phyloP scores from a whole-genome alignment of 2,797 vertebrate genomes.

The Gymnopithys bicolor region DNA sequence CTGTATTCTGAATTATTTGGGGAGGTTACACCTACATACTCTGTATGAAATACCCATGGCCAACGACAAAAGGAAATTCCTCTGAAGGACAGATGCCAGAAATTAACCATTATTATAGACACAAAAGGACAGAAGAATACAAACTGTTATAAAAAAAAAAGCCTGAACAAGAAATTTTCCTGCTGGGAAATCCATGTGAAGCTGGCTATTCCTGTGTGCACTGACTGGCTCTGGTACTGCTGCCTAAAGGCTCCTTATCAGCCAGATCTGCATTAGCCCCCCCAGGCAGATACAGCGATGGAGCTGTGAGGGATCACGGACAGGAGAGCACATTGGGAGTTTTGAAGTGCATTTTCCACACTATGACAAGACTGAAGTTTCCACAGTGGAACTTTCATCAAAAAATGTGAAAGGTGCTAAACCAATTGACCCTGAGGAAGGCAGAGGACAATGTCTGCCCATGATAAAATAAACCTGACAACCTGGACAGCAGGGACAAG shows the following conservation, averaged over 20 bases:
- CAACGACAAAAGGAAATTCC: not conserved
- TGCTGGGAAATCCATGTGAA: not conserved
- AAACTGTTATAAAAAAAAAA: not conserved
- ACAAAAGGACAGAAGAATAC: not conserved
- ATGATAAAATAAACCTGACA: not conserved
- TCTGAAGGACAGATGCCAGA: not conserved
- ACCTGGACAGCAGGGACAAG: not conserved
- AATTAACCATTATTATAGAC: not conserved
- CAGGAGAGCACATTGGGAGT: not conserved
- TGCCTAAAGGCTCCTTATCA: not conserved
- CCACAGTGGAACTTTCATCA: not conserved
- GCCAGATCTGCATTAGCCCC: not conserved
- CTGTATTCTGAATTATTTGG: not conserved
- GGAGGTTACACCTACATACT: not conserved
- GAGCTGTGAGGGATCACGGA: not conserved
- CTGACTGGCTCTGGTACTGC: not conserved
- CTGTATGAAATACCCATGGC: not conserved
- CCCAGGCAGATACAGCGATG: not conserved
- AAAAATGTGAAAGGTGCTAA: not conserved
- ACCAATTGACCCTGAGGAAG: not conserved
- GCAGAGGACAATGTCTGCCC: not conserved
- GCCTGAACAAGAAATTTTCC: not conserved
- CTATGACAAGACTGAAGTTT: not conserved
- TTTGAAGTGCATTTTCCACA: not conserved
- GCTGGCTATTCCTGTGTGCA: fast-evolving